Evolutionary conservation across 2,797 vertebrate genomes (phyloP).

Genomic region (Cynopterus sphinx): DNA sequence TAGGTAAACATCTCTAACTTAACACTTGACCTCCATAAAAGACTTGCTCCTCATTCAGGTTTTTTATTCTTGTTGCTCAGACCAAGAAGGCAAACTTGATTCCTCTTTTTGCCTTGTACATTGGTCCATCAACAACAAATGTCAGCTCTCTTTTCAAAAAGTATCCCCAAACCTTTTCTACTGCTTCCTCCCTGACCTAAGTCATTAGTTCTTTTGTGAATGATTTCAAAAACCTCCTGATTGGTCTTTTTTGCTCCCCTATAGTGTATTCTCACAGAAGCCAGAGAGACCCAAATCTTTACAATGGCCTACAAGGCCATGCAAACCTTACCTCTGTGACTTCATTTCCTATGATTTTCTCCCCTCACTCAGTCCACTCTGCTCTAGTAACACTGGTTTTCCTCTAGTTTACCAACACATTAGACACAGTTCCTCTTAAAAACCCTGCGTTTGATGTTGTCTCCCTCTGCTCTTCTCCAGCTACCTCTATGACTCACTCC

Average conservation of each 20-base stretch:
- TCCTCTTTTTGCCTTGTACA: not conserved
- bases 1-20: not conserved
- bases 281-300: not conserved
- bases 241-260: not conserved
- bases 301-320: not conserved
- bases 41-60: not conserved
- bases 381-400: not conserved
- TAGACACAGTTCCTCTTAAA: not conserved
- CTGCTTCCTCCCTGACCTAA: not conserved
- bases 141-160: not conserved
- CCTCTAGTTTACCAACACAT: not conserved
- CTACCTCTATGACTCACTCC: not conserved
- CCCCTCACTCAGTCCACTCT: not conserved
- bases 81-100: not conserved
- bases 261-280: not conserved
- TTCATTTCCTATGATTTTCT: not conserved
- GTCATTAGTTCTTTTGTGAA: not conserved
- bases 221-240: not conserved
- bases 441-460: not conserved
- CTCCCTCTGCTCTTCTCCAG: not conserved
- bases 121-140: not conserved
- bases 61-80: not conserved
- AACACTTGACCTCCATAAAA: not conserved
- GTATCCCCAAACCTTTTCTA: not conserved
- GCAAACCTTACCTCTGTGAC: not conserved